A percentile compares a stretch with the other conserved stretches of the same genome.
These are phyloP conservation scores for Callorhinus ursinus DNA, from an alignment of 2,113 vertebrate genomes.

Conservation along the genomic window DNA sequence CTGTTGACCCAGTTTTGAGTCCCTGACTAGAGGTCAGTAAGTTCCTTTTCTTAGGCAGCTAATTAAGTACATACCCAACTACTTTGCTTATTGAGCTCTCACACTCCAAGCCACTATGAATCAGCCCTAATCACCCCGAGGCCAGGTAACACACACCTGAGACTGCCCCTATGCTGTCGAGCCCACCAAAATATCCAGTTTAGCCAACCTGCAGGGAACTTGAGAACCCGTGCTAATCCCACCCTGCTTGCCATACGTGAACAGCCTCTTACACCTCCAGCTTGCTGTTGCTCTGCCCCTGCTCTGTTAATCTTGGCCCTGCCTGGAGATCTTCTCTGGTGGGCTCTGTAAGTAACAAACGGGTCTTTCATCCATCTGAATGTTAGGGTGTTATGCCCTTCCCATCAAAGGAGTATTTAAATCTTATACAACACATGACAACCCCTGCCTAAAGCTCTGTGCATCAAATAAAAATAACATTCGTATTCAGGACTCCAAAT, in stretches of 20 bases:
- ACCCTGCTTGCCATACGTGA: neutral
- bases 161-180: accelerated
- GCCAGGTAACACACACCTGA: neutral
- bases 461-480: neutral
- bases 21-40: neutral
- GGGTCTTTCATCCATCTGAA: neutral
- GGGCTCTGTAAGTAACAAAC: neutral
- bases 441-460: neutral
- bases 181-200: neutral
- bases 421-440: neutral
- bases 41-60: neutral
- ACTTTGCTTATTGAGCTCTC: neutral
- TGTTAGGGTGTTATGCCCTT: neutral
- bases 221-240: neutral
- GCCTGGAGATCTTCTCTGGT: neutral
- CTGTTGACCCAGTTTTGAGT: neutral
- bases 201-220: neutral
- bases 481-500: neutral
- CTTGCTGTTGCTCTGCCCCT: neutral
- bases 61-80: neutral
- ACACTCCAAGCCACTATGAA: neutral
- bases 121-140: neutral
- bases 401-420: neutral
- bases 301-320: neutral
- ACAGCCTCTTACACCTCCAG: neutral